These are phyloP conservation scores for Nipponia nippon DNA, from an alignment of 2,113 vertebrate genomes.

Conservation along the genomic window DNA sequence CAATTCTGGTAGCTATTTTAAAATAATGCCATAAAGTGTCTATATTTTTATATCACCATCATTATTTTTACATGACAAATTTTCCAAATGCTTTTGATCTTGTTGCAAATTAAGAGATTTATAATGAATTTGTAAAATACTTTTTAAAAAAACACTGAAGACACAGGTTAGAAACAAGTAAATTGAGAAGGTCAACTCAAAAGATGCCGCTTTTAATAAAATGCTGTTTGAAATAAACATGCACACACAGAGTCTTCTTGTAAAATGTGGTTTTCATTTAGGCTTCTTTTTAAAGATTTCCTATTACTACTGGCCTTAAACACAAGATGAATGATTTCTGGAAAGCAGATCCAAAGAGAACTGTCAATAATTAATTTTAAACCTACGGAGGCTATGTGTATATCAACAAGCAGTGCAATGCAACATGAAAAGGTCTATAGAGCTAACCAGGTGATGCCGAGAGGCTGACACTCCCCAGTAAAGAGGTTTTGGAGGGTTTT, in stretches of 20 bases:
- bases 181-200: neutral
- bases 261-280: neutral
- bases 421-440: neutral
- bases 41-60: neutral
- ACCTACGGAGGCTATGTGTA: neutral
- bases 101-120: neutral
- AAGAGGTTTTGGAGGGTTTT: neutral
- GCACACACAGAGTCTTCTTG: neutral
- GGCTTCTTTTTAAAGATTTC: neutral
- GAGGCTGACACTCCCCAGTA: neutral
- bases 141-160: neutral
- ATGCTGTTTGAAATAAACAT: neutral
- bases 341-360: neutral
- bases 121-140: neutral
- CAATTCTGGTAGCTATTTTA: neutral
- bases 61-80: neutral
- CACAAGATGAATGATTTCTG: neutral
- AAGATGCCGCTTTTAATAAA: neutral
- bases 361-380: neutral
- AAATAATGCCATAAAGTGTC: neutral
- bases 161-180: neutral
- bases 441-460: neutral
- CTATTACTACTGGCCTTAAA: neutral
- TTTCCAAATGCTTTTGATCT: neutral
- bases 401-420: neutral